A percentile compares a stretch with the other conserved stretches of the same genome.
phyloP scores from a whole-genome alignment of 2,797 vertebrate genomes.

The Labeo calbasu region DNA sequence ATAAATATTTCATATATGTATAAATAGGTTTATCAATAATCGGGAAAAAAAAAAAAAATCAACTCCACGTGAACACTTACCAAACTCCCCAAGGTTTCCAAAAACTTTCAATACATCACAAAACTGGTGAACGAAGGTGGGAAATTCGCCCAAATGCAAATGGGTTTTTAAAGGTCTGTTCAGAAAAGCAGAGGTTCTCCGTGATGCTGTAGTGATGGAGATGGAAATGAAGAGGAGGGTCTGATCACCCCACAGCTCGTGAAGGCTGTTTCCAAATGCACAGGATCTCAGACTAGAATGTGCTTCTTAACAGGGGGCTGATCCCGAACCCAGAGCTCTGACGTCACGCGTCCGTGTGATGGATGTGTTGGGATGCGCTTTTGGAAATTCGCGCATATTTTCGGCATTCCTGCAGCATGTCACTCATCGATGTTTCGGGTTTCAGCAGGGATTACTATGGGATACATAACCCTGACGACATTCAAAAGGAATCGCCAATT shows the following conservation, averaged over 20 bases:
- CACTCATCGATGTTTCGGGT: slow-evolving; percentile 66
- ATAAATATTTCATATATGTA: neutral
- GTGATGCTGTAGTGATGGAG: slow-evolving; percentile 51
- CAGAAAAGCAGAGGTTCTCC: slow-evolving; percentile 59
- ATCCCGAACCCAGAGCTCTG: slow-evolving; percentile 84
- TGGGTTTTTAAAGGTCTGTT: slow-evolving; percentile 46
- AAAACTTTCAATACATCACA: slow-evolving; percentile 46
- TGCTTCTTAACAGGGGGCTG: slow-evolving; percentile 95
- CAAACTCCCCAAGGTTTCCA: slow-evolving; percentile 36
- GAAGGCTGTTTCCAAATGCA: slow-evolving; percentile 86
- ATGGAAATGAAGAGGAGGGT: slow-evolving; percentile 60
- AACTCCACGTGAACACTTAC: slow-evolving; percentile 27
- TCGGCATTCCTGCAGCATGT: slow-evolving; percentile 88
- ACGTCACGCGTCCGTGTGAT: slow-evolving; percentile 85
- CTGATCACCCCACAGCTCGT: slow-evolving; percentile 58
- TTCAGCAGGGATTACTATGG: neutral
- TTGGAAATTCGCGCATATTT: slow-evolving; percentile 90
- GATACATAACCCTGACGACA: neutral
- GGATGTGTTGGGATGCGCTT: slow-evolving; percentile 70
- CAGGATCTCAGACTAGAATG: slow-evolving; percentile 79
- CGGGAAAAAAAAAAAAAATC: neutral
- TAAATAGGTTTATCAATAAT: neutral
- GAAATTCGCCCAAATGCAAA: slow-evolving; percentile 59
- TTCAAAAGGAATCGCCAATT: neutral
- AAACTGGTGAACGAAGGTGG: slow-evolving; percentile 7